Conservation (phyloP, 2,797 vertebrate genomes). For the Mastacembelus armatus region DNA sequence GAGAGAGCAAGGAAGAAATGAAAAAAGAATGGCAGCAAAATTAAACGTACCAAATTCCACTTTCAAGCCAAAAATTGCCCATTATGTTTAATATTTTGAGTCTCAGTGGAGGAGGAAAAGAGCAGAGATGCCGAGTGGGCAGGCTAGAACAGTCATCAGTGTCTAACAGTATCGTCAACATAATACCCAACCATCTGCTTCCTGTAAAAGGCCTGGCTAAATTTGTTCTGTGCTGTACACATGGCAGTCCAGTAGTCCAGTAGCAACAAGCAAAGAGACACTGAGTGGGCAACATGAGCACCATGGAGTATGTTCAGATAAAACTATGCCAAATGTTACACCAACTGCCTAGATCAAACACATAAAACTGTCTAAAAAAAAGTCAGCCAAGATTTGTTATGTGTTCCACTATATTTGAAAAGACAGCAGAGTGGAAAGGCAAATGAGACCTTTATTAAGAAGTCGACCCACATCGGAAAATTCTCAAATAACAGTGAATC, state of each 20-base stretch:
- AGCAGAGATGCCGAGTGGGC: constrained; percentile 73
- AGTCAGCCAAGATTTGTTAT: constrained; percentile 45
- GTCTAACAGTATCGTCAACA: constrained; percentile 72
- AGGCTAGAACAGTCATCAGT: constrained; percentile 71
- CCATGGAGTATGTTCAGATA: constrained; percentile 45
- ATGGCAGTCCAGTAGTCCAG: constrained; percentile 59
- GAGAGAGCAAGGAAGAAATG: constrained; percentile 33
- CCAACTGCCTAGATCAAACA: constrained; percentile 59
- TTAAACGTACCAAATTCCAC: constrained; percentile 43
- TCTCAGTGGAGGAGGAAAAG: constrained; percentile 65
- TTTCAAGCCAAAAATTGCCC: constrained; percentile 55
- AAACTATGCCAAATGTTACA: constrained; percentile 67
- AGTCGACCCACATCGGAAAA: constrained; percentile 40
- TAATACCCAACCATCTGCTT: constrained; percentile 78
- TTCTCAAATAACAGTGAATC: constrained; percentile 51
- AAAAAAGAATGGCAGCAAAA: constrained; percentile 42
- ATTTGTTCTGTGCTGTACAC: constrained; percentile 68
- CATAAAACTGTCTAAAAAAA: constrained; percentile 56
- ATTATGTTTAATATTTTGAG: constrained; percentile 68
- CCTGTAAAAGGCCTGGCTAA: constrained; percentile 69
- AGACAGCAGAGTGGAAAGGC: constrained; percentile 46
- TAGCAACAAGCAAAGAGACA: constrained; percentile 62
- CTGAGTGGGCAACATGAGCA: constrained; percentile 67
- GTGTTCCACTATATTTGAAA: constrained; percentile 38
- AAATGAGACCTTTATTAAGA: constrained; percentile 46